phyloP scores from a whole-genome alignment of 2,888 invertebrate genomes.

The Dermolepida albohirtum region DNA sequence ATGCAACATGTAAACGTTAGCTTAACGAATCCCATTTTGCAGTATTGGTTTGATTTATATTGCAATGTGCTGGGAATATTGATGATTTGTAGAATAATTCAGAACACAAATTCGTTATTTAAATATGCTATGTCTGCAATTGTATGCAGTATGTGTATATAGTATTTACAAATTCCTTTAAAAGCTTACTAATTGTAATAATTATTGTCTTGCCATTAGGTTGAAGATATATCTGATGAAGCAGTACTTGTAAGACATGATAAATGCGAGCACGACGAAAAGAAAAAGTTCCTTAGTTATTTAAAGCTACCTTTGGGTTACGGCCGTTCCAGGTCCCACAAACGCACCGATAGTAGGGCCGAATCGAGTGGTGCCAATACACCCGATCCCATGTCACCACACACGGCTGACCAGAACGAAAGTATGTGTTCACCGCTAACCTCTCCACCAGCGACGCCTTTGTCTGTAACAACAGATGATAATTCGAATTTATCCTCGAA shows the following conservation, averaged over 20 bases:
- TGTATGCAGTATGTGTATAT: neutral
- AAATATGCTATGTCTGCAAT: neutral
- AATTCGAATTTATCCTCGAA: constrained; percentile 53
- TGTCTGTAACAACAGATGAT: constrained; percentile 54
- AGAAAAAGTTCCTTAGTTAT: constrained; percentile 77
- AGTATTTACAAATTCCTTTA: no score
- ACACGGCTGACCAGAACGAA: constrained; percentile 64
- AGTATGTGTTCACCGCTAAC: constrained; percentile 62
- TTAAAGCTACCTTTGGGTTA: constrained; percentile 64
- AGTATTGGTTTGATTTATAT: no score
- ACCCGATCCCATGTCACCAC: constrained; percentile 78
- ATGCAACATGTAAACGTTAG: no score
- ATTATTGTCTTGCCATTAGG: constrained; percentile 58
- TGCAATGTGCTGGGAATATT: no score
- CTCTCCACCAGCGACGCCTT: constrained; percentile 69
- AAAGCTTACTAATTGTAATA: neutral
- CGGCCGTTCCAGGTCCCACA: constrained; percentile 70
- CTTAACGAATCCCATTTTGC: no score
- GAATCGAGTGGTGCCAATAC: constrained; percentile 80
- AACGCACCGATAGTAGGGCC: constrained; percentile 76
- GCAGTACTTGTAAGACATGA: constrained; percentile 79
- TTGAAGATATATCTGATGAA: constrained; percentile 85
- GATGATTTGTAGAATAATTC: no score
- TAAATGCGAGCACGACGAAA: constrained; percentile 83
- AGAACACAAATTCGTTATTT: no score